These are phyloP conservation scores for Corydoras sp. DNA, from an alignment of 2,113 vertebrate genomes.

Conservation along the genomic window DNA sequence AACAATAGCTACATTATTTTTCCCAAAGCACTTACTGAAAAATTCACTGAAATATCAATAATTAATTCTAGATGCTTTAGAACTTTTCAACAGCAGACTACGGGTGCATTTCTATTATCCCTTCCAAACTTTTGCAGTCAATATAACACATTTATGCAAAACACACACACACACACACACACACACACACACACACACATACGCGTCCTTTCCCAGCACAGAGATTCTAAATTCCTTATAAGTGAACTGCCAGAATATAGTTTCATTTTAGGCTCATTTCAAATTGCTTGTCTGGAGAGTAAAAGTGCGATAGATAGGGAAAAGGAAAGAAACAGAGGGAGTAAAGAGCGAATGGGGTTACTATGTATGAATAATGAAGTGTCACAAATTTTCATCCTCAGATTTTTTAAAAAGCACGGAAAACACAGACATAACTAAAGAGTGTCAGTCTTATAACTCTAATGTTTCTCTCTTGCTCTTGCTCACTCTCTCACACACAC, in stretches of 20 bases:
- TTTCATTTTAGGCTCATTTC: slow-evolving; percentile 67
- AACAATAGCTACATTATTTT: neutral
- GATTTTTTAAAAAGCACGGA: slow-evolving; percentile 36
- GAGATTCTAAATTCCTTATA: slow-evolving; percentile 30
- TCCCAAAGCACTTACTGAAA: neutral
- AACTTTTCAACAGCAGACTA: slow-evolving; percentile 21
- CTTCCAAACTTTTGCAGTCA: too few relatives aligned
- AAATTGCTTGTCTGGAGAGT: slow-evolving; percentile 61
- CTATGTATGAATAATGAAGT: slow-evolving; percentile 64
- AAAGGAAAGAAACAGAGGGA: neutral
- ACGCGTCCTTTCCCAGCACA: neutral
- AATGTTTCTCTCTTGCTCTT: neutral
- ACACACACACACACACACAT: slow-evolving; percentile 22
- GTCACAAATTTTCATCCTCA: slow-evolving; percentile 60
- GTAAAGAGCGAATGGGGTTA: slow-evolving; percentile 2
- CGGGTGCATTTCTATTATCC: slow-evolving; percentile 22
- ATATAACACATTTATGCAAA: too few relatives aligned
- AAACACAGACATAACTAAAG: slow-evolving; percentile 30
- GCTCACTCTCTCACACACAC: slow-evolving; percentile 13
- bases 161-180: slow-evolving; percentile 3
- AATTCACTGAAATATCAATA: slow-evolving; percentile 3
- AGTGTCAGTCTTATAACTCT: neutral
- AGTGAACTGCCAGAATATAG: slow-evolving; percentile 40
- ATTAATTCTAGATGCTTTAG: slow-evolving; percentile 1
- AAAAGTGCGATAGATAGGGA: slow-evolving; percentile 1